These are phyloP conservation scores for Polyploca ridens DNA, from an alignment of 2,888 invertebrate species.

Conservation along the genomic window DNA sequence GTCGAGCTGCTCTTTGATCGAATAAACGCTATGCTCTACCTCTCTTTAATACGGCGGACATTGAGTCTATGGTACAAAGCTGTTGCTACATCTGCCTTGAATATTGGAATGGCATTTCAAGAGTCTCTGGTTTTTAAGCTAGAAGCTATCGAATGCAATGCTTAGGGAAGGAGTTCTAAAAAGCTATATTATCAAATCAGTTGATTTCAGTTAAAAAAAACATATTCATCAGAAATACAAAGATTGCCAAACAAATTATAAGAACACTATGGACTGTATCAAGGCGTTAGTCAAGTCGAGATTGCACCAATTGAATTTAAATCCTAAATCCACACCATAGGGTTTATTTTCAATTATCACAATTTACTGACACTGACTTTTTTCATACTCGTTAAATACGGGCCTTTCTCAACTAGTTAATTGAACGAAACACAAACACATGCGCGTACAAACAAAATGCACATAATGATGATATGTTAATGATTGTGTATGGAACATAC, in stretches of 20 bases:
- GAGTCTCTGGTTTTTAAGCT: too few relatives aligned
- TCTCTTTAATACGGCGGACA: too few relatives aligned
- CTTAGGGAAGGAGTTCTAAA: too few relatives aligned
- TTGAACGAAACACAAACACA: slow-evolving; percentile 34
- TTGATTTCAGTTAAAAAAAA: too few relatives aligned
- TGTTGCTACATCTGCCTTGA: too few relatives aligned
- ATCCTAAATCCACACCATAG: not conserved
- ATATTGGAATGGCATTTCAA: too few relatives aligned
- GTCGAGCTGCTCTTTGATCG: too few relatives aligned
- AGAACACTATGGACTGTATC: not conserved
- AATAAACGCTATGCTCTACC: too few relatives aligned
- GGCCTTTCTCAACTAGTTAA: not conserved
- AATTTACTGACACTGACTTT: not conserved
- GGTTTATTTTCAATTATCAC: not conserved
- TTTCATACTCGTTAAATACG: not conserved
- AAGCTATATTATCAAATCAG: too few relatives aligned
- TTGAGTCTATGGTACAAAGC: too few relatives aligned
- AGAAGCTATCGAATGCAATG: too few relatives aligned
- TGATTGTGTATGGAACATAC: not conserved
- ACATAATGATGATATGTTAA: not conserved
- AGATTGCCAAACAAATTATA: not conserved
- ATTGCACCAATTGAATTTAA: not conserved
- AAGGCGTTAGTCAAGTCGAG: not conserved
- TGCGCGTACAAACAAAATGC: slow-evolving; percentile 18
- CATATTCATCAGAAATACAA: not conserved